These are phyloP conservation scores for Dorcus hopei DNA, from an alignment of 2,888 invertebrate species.

Conservation along the genomic window DNA sequence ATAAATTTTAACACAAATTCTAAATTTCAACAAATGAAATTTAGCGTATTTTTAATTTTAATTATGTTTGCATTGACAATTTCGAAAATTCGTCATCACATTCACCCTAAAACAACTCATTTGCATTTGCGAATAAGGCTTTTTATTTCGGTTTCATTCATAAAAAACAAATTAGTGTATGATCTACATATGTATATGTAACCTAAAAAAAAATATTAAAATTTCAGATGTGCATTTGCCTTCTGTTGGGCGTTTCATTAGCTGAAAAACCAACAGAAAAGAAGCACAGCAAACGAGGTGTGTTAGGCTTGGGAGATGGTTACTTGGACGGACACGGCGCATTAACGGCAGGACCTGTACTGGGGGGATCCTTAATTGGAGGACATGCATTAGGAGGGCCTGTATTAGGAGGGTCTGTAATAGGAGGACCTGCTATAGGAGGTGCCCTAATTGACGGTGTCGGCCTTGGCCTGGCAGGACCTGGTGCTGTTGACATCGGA, in stretches of 20 bases:
- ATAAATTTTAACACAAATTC: no score
- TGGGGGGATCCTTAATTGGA: conserved; percentile 11
- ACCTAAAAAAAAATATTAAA: background rate
- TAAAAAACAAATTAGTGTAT: no score
- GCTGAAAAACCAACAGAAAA: conserved; percentile 31
- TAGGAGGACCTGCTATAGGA: conserved; percentile 12
- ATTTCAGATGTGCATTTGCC: conserved; percentile 22
- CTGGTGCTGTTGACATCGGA: conserved; percentile 8
- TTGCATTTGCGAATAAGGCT: no score
- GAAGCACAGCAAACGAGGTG: conserved; percentile 41
- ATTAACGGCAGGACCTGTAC: background rate
- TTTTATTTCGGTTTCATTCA: no score
- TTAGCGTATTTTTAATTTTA: no score
- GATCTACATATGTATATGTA: background rate
- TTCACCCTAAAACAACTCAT: no score
- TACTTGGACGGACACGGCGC: background rate
- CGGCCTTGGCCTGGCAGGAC: background rate
- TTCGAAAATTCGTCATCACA: no score
- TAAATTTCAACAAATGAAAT: no score
- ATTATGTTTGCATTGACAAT: no score
- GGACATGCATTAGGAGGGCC: conserved; percentile 16
- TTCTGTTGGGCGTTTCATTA: conserved; percentile 15
- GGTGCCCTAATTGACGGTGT: conserved; percentile 10
- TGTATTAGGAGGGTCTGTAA: conserved; percentile 19
- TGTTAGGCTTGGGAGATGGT: conserved; percentile 25